A percentile compares a stretch with the other conserved stretches of the same genome.
Evolutionary conservation across 2,113 vertebrate species (phyloP).

Genomic region (Prochilodus magdalenae): DNA sequence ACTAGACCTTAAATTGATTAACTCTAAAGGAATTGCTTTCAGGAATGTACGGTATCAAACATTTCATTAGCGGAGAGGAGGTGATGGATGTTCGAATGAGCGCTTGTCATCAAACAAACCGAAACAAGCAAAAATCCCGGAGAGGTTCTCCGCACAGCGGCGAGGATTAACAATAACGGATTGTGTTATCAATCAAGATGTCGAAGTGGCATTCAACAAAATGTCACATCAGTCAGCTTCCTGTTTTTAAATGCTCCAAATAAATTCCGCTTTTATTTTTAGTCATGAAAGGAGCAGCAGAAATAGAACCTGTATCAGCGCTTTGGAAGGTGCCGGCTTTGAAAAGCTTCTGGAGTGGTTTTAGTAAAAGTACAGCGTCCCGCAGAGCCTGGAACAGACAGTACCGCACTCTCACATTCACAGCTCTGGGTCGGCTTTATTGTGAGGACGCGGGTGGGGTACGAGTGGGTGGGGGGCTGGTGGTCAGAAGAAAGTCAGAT

Average conservation of each 20-base stretch:
- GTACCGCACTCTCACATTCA: too few relatives aligned
- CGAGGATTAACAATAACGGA: conserved; percentile 23
- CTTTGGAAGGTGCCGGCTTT: background rate
- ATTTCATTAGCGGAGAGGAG: conserved; percentile 27
- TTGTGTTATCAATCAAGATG: conserved; percentile 18
- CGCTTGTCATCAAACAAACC: conserved; percentile 16
- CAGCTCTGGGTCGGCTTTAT: background rate
- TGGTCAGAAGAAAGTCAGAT: too few relatives aligned
- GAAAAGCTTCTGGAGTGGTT: background rate
- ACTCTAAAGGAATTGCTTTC: conserved; percentile 33
- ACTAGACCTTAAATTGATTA: conserved; percentile 49
- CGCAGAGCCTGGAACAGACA: background rate
- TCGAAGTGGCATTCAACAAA: conserved; percentile 34
- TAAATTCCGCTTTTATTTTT: conserved; percentile 3
- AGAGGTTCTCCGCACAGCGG: background rate
- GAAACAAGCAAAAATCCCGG: too few relatives aligned
- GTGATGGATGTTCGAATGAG: conserved; percentile 37
- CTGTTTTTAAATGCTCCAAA: background rate
- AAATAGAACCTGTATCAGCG: background rate
- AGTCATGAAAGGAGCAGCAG: too few relatives aligned
- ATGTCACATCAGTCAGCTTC: conserved; percentile 30
- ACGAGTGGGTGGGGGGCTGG: too few relatives aligned
- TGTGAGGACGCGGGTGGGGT: too few relatives aligned
- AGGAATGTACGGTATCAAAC: conserved; percentile 48
- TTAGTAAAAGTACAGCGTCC: background rate